Base-by-base conservation (phyloP, 2,797 vertebrate genomes). In the Garrulus glandarius region DNA sequence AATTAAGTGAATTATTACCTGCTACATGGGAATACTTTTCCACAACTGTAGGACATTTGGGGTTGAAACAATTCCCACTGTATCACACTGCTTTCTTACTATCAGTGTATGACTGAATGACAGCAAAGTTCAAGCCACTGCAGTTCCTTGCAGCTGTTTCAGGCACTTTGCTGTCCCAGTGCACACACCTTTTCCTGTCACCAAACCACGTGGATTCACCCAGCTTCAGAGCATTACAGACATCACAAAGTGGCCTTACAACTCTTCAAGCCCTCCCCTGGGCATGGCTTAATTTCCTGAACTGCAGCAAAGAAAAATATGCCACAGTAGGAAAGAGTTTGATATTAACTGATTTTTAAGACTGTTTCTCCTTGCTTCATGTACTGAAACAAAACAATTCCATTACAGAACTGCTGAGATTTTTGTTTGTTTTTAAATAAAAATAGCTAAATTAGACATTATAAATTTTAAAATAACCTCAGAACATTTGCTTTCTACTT, bases 71-170 rank as follows among this genome's bases (percentile, higher is more conserved):
- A 13, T 63, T 72, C 59, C 52, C 43, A 6, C 20, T 5, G 5
- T 30, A 21, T 5, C 14, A 4, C 14, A 1, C 1, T 16, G 13
- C 13, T 34, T 56, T 39, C 52, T 14, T 49, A 30, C 17, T 72
- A 20, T 5, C 34, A 5, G 0, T 1, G 17, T 3, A 10, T 27
- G 24, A 15, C 13, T 23, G 82, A 61, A 41, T 2, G 11, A 29
- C 29, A 36, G 23, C 34, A 18, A 18, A 22, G 17, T 11, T 18
- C 59, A 43, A 65, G 39, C 8, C 71, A 41, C 30, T 19, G 9
- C 17, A 22, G 47, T 12, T 83, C 56, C 56, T 57, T 17, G 30
- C n/a, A 13, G n/a, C 43, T 47, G 50, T 16, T 50, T 13, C 64
- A 63, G 37, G 44, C 36, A 18, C 59, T 76, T 24, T 55, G 50